Conservation (phyloP, 1,140 invertebrate species). For the Vollenhovia emeryi region DNA sequence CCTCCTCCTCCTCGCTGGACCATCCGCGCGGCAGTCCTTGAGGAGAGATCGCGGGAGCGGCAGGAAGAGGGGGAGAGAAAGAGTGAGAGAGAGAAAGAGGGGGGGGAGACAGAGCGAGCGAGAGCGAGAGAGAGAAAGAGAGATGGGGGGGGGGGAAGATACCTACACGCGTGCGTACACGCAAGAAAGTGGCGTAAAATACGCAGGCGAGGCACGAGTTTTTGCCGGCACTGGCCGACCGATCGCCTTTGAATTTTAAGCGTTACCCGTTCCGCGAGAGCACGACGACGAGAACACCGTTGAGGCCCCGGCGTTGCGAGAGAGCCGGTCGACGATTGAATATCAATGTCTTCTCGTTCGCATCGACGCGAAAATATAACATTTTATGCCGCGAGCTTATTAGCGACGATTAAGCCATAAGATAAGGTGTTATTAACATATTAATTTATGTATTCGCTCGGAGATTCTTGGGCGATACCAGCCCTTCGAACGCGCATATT, state of each 20-base stretch:
- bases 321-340: neutral
- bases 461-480: neutral
- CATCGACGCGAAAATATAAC: neutral
- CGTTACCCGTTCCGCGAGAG: neutral
- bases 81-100: constrained; percentile 42
- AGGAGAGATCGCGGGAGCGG: constrained; percentile 37
- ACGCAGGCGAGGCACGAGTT: constrained; percentile 70
- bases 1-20: constrained; percentile 14
- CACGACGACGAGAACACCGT: neutral
- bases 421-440: neutral
- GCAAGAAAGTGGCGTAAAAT: constrained; percentile 74
- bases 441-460: neutral
- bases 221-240: constrained; percentile 51
- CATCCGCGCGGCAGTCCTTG: constrained; percentile 64
- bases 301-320: neutral
- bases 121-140: neutral
- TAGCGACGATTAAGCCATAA: neutral
- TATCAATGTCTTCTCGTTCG: neutral
- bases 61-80: neutral
- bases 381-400: neutral
- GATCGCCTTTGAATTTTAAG: constrained; percentile 70
- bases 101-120: constrained; percentile 32
- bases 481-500: neutral
- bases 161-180: constrained; percentile 68
- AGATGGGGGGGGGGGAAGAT: constrained; percentile 31